Base-by-base conservation (phyloP, 2,888 invertebrate species). In the Lymantria monacha region DNA sequence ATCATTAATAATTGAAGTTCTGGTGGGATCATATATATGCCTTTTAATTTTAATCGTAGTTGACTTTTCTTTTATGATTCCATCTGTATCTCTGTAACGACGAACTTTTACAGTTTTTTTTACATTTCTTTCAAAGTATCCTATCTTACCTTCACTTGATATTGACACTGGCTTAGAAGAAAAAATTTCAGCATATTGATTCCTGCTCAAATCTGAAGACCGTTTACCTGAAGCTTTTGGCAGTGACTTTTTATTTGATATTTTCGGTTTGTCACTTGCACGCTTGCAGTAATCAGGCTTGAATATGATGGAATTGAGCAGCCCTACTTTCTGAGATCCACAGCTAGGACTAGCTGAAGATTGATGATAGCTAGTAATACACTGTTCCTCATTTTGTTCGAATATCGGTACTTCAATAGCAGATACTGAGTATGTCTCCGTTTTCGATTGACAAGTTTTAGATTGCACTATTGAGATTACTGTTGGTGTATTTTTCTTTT, bases 61-160 rank as follows among this genome's bases (percentile, higher is more conserved):
- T 53, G 53, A 74, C 42, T 73, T 66, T 61, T 82, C 78, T 31
- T 61, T 55, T 15, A 78, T 63, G 1, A 70, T 73, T 2, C 78
- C 80, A 63, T 80, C 79, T 7, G 55, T 45, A 30, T 76, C 73
- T 36, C 61, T 57, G 1, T 57, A 66, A 55, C 76, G 65, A 37
- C 52, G 74, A 0, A 81, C 58, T 60, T 59, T 76, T n/a, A 61
- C 68, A 14, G 73, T 73, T 58, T 63, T 76, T 12, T 67, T 64
- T 5, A 70, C 50, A 48, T 69, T 72, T 22, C 63, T 70, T 55
- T 79, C 75, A 53, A 70, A 75, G 33, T 70, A 73, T 5, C 75
- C 76, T 45, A 11, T 7, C 31, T 36, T 14, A 22, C 30, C 33
- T 14, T 43, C 11, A 1, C 42, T 40, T 30, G 55, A 31, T 38